Evolutionary conservation across 2,888 invertebrate genomes (phyloP), one percentile per base, ranked within the genome.

Genomic region (Fabriciana adippe): DNA sequence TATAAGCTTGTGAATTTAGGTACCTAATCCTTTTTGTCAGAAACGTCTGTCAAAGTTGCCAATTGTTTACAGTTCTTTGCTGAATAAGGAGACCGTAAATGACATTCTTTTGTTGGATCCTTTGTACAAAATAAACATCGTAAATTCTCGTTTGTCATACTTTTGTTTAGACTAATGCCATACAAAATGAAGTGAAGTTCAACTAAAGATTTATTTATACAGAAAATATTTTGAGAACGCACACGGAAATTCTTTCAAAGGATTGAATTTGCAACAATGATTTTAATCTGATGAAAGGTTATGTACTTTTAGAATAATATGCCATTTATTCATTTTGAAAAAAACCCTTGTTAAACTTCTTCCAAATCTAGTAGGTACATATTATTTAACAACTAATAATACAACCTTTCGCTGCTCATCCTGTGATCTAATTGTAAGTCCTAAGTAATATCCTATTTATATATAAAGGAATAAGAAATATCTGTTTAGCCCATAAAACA

Each of bases 1-100:
- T 55, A 56, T 74, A 73, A 73, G 65, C 31, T 76, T 76, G 76
- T 71, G 63, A 54, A 69, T 67, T 64, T 71, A 61, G 64, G 76
- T 70, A 78, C 79, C 78, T 88, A 89, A 92, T 90, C 92, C 92
- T 89, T 91, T 88, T 85, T 87, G 89, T 86, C 79, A 81, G 82
- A 83, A 84, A 87, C 79, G 87, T 81, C 81, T 89, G 92, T 91
- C 91, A 89, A 88, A 84, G 82, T 86, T 85, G 80, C 81, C 87
- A 88, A 90, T 90, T 91, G 90, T 92, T 87, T 88, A 86, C 78
- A 82, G 76, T 77, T 84, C 79, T 83, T 85, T 87, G 80, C 75
- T 80, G 82, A 83, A 86, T 84, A 87, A 84, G 82, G 82, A 78
- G 80, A 79, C 81, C 82, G 83, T 83, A 86, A 87, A 86, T 88